A percentile compares a stretch with the other conserved stretches of the same genome.
Evolutionary conservation across 2,113 vertebrate genomes (phyloP).

Genomic region (Catharus bicknelli): DNA sequence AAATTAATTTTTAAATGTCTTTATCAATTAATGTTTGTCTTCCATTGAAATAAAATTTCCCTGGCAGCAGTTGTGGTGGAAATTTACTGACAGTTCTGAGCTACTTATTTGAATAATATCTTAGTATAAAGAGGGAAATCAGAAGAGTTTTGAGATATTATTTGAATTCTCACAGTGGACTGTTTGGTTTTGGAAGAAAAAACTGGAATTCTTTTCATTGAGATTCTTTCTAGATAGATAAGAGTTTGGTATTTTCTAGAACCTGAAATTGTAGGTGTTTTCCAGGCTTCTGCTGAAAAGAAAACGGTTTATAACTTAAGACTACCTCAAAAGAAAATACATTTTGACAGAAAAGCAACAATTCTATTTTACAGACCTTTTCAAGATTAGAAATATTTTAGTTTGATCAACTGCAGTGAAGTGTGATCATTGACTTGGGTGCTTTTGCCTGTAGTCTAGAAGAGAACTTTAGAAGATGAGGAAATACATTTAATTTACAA

Average conservation of each 20-base stretch:
- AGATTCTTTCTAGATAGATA: not conserved
- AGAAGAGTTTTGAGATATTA: not conserved
- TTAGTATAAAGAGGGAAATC: not conserved
- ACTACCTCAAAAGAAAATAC: not conserved
- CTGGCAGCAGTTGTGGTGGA: not conserved
- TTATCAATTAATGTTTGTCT: not conserved
- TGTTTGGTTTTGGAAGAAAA: not conserved
- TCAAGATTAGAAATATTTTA: not conserved
- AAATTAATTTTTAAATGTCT: not conserved
- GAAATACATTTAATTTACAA: not conserved
- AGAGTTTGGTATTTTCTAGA: not conserved
- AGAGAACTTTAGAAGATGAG: not conserved
- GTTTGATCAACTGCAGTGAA: not conserved
- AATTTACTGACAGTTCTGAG: not conserved
- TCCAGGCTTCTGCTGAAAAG: not conserved
- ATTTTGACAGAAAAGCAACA: not conserved
- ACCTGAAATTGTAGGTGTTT: not conserved
- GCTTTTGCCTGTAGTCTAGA: not conserved
- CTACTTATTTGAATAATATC: not conserved
- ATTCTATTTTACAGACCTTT: not conserved
- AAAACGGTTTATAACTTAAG: not conserved
- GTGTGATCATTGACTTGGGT: not conserved
- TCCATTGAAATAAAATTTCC: not conserved
- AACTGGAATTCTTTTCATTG: not conserved
- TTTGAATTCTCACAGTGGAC: not conserved